These are phyloP conservation scores for Suillia variegata DNA, from an alignment of 2,888 invertebrate species.

Conservation along the genomic window DNA sequence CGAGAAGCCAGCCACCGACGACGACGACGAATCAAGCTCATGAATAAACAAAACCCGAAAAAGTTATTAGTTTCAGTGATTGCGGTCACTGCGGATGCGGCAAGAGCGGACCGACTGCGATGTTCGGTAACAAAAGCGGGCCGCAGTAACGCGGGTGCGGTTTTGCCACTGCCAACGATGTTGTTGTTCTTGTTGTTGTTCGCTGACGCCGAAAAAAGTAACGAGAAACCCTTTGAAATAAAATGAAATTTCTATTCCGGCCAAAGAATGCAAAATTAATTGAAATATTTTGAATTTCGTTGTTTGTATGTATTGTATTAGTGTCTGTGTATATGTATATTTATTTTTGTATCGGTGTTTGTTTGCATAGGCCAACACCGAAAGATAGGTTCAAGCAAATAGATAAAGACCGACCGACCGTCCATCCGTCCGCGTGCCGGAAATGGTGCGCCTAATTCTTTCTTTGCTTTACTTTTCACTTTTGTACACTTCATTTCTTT, in stretches of 20 bases:
- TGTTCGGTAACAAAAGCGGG: too few relatives aligned
- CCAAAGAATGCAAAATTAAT: slow-evolving; percentile 22
- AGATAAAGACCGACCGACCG: too few relatives aligned
- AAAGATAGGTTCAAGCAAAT: background rate
- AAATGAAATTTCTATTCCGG: slow-evolving; percentile 6
- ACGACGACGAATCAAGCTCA: slow-evolving; percentile 45
- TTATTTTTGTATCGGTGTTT: slow-evolving; percentile 1
- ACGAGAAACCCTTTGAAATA: slow-evolving; percentile 18
- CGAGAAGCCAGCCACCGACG: too few relatives aligned
- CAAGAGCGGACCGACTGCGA: too few relatives aligned
- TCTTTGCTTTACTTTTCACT: background rate
- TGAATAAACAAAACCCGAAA: slow-evolving; percentile 50
- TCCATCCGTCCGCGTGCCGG: background rate
- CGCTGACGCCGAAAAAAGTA: background rate
- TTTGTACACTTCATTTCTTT: background rate
- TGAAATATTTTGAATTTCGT: slow-evolving; percentile 18
- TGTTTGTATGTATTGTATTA: too few relatives aligned
- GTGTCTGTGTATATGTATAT: too few relatives aligned
- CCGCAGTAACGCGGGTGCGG: background rate
- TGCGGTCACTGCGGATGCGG: slow-evolving; percentile 28
- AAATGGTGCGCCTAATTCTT: background rate
- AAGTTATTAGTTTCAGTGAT: slow-evolving; percentile 48
- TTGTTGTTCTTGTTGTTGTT: background rate
- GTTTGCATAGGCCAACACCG: background rate
- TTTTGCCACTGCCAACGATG: background rate